These are phyloP conservation scores for Boleophthalmus pectinirostris DNA, from an alignment of 2,113 vertebrate genomes.

Conservation along the genomic window DNA sequence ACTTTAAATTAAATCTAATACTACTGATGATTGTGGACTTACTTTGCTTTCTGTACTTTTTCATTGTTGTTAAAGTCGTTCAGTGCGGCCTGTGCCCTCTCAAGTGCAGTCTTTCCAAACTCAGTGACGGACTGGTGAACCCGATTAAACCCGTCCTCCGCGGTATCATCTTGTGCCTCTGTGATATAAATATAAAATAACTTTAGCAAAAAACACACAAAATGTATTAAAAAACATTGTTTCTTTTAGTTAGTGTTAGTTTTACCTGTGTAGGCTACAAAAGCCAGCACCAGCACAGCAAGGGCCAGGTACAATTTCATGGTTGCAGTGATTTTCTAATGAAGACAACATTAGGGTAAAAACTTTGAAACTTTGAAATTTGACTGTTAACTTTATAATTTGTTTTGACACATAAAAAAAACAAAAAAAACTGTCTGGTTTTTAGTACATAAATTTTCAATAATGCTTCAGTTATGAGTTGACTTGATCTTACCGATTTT, in stretches of 20 bases:
- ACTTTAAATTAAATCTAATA: not conserved
- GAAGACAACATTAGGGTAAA: not conserved
- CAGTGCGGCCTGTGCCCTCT: constrained; percentile 17
- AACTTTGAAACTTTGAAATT: not conserved
- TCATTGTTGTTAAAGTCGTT: constrained; percentile 30
- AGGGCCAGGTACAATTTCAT: constrained; percentile 77
- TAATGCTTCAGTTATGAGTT: not conserved
- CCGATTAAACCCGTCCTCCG: constrained; percentile 16
- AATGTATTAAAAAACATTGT: too few relatives aligned
- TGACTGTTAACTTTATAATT: not conserved
- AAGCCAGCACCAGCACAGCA: constrained; percentile 74
- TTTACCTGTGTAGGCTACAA: constrained; percentile 74
- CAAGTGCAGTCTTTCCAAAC: not conserved
- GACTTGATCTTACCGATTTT: constrained; percentile 60
- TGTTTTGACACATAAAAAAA: not conserved
- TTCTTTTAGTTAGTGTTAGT: not conserved
- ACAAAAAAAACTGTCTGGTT: too few relatives aligned
- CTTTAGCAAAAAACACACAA: not conserved
- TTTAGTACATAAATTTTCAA: too few relatives aligned
- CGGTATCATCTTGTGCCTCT: constrained; percentile 65
- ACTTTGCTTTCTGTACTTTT: constrained; percentile 39
- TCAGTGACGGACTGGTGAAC: constrained; percentile 28
- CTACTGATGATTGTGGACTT: not conserved
- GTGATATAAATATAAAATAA: not conserved
- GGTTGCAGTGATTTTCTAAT: constrained; percentile 29